Evolutionary conservation across 2,113 vertebrate species (phyloP), one percentile per base, ranked within the genome.

Genomic region (Tauraco erythrolophus): DNA sequence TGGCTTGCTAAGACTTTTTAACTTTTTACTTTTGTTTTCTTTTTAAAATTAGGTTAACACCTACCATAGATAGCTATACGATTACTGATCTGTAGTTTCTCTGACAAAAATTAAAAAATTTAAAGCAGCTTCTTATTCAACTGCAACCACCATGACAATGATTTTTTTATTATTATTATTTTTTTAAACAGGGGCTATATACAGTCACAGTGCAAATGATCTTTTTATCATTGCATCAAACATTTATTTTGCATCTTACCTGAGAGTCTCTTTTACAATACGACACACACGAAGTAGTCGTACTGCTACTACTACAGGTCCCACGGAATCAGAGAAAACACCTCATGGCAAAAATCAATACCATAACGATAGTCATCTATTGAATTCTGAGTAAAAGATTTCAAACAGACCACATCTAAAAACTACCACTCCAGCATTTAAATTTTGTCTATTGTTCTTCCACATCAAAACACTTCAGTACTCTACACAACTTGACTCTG

Each of bases 271-370:
- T 62, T 53, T 69, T 46, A 88, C 28, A 57, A 76, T 10, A 68
- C 0, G 0, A 57, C 14, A 88, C 7, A 51, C 0, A 2, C 18
- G 9, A 41, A 45, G 7, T 4, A 81, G 28, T 24, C 71, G 22
- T 10, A 19, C 16, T 62, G 43, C 58, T 77, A 50, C 15, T 62
- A 35, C 15, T 57, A 54, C 7, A 27, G 19, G 33, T 21, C 39
- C 45, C 74, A 31, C 3, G 14, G 33, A 69, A 70, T 37, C 56
- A 70, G 28, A 3, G 28, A 90, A 90, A 79, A 80, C 33, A 91
- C 10, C 50, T 83, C 41, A 84, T 2, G 5, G 31, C 25, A 78
- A 79, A 90, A 94, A 61, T 2, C 12, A 41, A 0, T 57, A 88
- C 9, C 53, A 75, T n/a, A n/a, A 46, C 27, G 9, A 84, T 0